Base-by-base conservation (phyloP, 2,113 vertebrate species). In the Pomatostomus ruficeps region DNA sequence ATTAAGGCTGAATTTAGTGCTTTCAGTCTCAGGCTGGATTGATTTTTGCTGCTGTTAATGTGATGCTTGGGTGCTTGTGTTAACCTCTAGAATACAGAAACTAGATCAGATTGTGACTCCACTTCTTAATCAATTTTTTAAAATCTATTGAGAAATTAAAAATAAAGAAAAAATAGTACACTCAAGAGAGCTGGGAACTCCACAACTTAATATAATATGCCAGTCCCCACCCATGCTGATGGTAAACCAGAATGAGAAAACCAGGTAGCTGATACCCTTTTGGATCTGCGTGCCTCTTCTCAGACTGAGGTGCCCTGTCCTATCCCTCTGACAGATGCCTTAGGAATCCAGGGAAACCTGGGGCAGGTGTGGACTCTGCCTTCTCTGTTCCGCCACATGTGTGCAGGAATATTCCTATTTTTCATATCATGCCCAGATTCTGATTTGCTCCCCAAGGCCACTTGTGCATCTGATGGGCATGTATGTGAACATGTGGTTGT, bases 21-120 rank as follows among this genome's bases (percentile, higher is more conserved):
- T 36, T 92, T 59, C 48, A 33, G 0, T 89, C 61, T 87, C 29
- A 63, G 10, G 33, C 35, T 61, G 61, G n/a, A 81, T 68, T 92
- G 73, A 86, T 87, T 91, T 85, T 89, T 78, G 63, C 46, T 78
- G 33, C 29, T 94, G 23, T 71, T 93, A 75, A 77, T 48, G 10
- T 84, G 65, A 45, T 0, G 51, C 58, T 83, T 63, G 51, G 49
- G 49, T 72, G 29, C 23, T 81, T 84, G 12, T 68, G 59, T 78
- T 92, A 92, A 72, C 46, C 48, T 96, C 91, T 84, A 59, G 61
- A 89, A 71, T 77, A 33, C 14, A 70, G 43, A n/a, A 49, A 54
- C 24, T 59, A 73, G 46, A 67, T 86, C 31, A 71, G 35, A 59
- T 75, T 55, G 21, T 71, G 52, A 57, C 28, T 68, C 35, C 62